Evolutionary conservation across 2,113 vertebrate species (phyloP).

Genomic region (Podarcis cretensis): DNA sequence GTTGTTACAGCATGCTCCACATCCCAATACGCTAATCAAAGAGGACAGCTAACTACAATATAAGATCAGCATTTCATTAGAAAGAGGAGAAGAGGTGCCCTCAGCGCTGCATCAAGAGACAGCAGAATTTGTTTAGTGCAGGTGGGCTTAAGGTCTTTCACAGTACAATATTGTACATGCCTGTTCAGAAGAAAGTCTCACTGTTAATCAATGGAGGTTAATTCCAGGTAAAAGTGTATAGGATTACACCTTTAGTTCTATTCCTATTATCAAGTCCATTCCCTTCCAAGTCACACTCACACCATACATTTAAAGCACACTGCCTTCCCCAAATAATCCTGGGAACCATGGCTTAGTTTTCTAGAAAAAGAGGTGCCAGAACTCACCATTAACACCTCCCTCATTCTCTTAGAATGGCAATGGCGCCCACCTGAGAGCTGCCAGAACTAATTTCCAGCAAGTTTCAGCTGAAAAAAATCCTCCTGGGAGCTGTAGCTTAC

Average conservation of each 20-base stretch:
- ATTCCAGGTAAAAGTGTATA: not conserved
- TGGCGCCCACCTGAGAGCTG: no score
- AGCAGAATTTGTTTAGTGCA: not conserved
- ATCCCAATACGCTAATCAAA: slow-evolving; percentile 66
- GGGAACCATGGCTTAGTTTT: no score
- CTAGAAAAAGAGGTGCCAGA: no score
- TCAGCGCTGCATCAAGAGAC: not conserved
- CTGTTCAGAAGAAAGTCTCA: not conserved
- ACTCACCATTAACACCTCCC: no score
- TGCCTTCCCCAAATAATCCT: no score
- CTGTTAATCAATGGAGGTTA: not conserved
- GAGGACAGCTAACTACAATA: slow-evolving; percentile 55
- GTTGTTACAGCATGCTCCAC: slow-evolving; percentile 55
- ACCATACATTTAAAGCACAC: no score
- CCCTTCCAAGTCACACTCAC: no score
- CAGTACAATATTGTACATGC: not conserved
- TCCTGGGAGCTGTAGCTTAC: no score
- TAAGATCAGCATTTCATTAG: slow-evolving; percentile 63
- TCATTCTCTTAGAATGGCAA: no score
- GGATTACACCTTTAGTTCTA: not conserved
- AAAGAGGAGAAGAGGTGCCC: slow-evolving; percentile 44
- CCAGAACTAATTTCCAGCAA: no score
- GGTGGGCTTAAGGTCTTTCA: not conserved
- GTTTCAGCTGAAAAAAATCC: no score
- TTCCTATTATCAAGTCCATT: no score